Conservation (phyloP, 1,140 invertebrate genomes). For the Drosophila lini region DNA sequence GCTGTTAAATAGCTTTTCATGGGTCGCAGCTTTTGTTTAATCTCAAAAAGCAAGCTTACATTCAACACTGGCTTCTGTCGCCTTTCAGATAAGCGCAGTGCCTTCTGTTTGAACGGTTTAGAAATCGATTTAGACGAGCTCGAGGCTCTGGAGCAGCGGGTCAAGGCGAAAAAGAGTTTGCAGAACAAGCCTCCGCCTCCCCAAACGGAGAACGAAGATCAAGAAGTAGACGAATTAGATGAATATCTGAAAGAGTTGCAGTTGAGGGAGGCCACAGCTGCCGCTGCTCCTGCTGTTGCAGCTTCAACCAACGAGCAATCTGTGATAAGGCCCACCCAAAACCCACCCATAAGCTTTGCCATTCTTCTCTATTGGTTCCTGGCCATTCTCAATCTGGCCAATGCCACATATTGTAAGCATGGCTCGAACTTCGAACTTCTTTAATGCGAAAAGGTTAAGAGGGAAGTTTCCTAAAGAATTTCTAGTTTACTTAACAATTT, state of each 20-base stretch:
- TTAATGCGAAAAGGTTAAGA: slow-evolving; percentile 13
- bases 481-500: not conserved
- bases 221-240: slow-evolving; percentile 80
- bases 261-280: slow-evolving; percentile 52
- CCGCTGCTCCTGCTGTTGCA: not conserved
- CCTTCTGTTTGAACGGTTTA: slow-evolving; percentile 84
- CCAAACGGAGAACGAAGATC: slow-evolving; percentile 23
- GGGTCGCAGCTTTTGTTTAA: not conserved
- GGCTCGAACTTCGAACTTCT: slow-evolving; percentile 31
- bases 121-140: slow-evolving; percentile 84
- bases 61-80: slow-evolving; percentile 64
- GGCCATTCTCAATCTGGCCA: slow-evolving; percentile 82
- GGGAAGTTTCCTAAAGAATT: not conserved
- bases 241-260: slow-evolving; percentile 80
- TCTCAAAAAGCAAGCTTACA: slow-evolving; percentile 8
- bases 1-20: not conserved
- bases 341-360: slow-evolving; percentile 60
- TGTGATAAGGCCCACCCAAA: slow-evolving; percentile 45
- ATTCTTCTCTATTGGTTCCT: slow-evolving; percentile 83
- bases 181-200: slow-evolving; percentile 15
- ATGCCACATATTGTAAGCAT: slow-evolving; percentile 82
- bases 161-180: slow-evolving; percentile 76
- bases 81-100: slow-evolving; percentile 83
- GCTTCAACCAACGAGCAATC: slow-evolving; percentile 19
- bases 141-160: slow-evolving; percentile 74